phyloP scores from a whole-genome alignment of 2,797 vertebrate species.

The Amblyraja radiata region DNA sequence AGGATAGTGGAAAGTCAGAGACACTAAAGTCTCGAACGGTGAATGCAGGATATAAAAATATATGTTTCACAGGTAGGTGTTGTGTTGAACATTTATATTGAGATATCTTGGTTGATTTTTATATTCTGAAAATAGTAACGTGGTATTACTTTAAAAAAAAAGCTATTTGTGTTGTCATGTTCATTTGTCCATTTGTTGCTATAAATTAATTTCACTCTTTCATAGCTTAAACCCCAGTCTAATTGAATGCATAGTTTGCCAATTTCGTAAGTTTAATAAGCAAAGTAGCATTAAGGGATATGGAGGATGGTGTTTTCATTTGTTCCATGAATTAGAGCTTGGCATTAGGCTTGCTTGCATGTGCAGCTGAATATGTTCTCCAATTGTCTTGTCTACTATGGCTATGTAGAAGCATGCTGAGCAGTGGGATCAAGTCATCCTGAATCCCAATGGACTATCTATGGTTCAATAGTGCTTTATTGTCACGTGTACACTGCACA shows the following conservation, averaged over 20 bases:
- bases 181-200: background rate
- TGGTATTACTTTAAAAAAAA: background rate
- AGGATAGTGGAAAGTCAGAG: background rate
- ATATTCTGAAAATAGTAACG: background rate
- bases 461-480: too few relatives aligned
- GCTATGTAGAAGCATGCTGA: too few relatives aligned
- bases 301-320: background rate
- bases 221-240: background rate
- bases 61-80: background rate
- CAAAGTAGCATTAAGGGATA: background rate
- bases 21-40: background rate
- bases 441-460: too few relatives aligned
- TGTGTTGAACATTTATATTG: background rate
- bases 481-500: too few relatives aligned
- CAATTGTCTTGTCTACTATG: too few relatives aligned
- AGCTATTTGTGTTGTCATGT: background rate
- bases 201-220: background rate
- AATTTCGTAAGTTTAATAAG: background rate
- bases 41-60: background rate
- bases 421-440: too few relatives aligned
- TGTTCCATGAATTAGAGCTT: background rate
- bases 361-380: too few relatives aligned
- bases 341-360: background rate
- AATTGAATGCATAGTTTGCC: background rate
- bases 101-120: background rate